phyloP scores from a whole-genome alignment of 92 coral and sea anemone species.

The Muricea muricata region DNA sequence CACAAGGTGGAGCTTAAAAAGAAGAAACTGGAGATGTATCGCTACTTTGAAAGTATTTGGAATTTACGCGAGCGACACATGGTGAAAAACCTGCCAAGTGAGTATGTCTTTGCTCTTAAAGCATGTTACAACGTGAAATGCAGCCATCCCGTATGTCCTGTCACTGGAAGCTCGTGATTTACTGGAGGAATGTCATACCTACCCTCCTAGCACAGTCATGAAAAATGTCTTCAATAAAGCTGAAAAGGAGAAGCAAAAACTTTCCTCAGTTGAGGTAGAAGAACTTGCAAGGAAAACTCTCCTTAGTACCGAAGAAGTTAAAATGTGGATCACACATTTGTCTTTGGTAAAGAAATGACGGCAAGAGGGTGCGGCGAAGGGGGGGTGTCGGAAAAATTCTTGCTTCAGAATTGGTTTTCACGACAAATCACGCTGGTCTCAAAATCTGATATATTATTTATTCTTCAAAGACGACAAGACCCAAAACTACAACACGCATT shows the following conservation, averaged over 20 bases:
- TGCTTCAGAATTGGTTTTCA: no score
- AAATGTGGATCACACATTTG: slow-evolving; percentile 10
- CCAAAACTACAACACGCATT: no score
- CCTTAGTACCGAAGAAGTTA: slow-evolving; percentile 35
- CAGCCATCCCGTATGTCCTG: slow-evolving; percentile 2
- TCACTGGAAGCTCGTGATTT: not conserved
- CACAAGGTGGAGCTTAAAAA: not conserved
- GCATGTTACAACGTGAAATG: not conserved
- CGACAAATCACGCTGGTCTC: no score
- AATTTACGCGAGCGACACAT: slow-evolving; percentile 15
- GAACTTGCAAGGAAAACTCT: slow-evolving; percentile 44
- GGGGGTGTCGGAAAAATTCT: no score
- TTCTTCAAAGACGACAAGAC: no score
- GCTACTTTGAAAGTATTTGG: slow-evolving; percentile 26
- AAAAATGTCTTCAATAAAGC: slow-evolving; percentile 39
- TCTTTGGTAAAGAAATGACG: not conserved
- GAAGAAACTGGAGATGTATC: not conserved
- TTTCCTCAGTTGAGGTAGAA: not conserved
- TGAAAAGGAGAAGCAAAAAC: not conserved
- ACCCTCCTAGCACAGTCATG: slow-evolving; percentile 58
- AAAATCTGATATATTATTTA: no score
- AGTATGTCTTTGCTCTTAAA: slow-evolving; percentile 20
- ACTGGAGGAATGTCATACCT: slow-evolving; percentile 21
- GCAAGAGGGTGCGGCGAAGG: slow-evolving; percentile 46
- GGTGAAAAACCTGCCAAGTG: slow-evolving; percentile 21